Evolutionary conservation across 2,888 invertebrate genomes (phyloP), one percentile per base, ranked within the genome.

Genomic region (Cerceris rybyensis): DNA sequence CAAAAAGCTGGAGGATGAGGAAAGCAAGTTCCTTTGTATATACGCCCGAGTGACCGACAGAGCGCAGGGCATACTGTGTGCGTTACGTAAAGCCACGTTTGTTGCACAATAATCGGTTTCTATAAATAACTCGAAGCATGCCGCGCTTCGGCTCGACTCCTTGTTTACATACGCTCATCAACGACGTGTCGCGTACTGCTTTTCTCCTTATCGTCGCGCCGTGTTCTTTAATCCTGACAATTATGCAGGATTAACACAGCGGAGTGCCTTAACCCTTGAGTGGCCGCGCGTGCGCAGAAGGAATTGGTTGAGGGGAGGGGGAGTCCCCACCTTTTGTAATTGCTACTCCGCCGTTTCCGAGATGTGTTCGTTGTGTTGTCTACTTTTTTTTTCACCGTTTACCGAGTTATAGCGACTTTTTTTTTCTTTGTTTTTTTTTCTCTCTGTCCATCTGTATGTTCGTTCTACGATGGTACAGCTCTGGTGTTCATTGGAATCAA

Each of bases 21-120:
- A 69, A 71, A 74, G 75, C 73, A 41, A 67, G 75, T 75, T 80
- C 86, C 77, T 86, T 87, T 86, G 85, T 86, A 61, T 28, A 28
- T 74, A 83, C 80, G 80, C 58, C 85, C 84, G 84, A 88, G 81
- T 84, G 86, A 87, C 86, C 87, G 88, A 88, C 82, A 82, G 80
- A 75, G 70, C 70, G 28, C 57, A 52, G 81, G 65, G 58, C 75
- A 65, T 75, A 75, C 78, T 83, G 78, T 50, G 73, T 71, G 79
- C 80, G 90, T 91, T 91, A 90, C 89, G 89, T 90, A 90, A 91
- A 91, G 86, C 80, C 86, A 75, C 89, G 87, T 91, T 90, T 90
- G 89, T 91, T 91, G 90, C 91, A 91, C 91, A 91, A 91, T 91
- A 91, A 91, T 90, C 89, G 88, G 79, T 86, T 85, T 87, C 90